These are phyloP conservation scores for Slavum lentiscoides DNA, from an alignment of 2,888 invertebrate species.

Conservation along the genomic window DNA sequence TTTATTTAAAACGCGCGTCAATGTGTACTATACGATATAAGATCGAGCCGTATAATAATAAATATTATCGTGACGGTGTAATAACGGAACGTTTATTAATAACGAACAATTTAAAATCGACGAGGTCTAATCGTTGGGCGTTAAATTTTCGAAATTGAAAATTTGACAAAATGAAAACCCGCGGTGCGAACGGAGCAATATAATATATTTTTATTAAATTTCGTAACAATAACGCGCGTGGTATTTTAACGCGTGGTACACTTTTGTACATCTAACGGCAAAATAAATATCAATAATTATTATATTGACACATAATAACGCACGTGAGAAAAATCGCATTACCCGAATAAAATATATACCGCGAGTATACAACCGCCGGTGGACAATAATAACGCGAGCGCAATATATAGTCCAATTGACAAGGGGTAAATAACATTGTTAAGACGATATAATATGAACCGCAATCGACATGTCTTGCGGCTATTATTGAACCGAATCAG, in stretches of 20 bases:
- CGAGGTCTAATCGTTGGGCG: not conserved
- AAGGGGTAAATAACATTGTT: no score
- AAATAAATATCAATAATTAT: not conserved
- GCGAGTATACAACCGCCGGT: no score
- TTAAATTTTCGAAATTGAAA: not conserved
- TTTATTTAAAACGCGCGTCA: not conserved
- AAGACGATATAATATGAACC: no score
- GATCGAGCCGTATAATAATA: no score
- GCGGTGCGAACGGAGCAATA: not conserved
- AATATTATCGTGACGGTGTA: not conserved
- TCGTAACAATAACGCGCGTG: not conserved
- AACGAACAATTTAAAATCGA: not conserved
- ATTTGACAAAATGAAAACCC: not conserved
- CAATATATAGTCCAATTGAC: no score
- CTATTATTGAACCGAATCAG: no score
- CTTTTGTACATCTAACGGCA: not conserved
- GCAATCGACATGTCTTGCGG: no score
- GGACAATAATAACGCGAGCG: not conserved
- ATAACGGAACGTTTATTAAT: not conserved
- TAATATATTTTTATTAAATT: constrained; percentile 1
- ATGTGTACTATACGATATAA: no score
- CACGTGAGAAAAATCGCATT: not conserved
- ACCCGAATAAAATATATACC: not conserved
- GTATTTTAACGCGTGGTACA: not conserved
- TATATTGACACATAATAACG: not conserved